Percentiles rank a stretch among this genome's conserved stretches.
Conservation (phyloP, 2,888 invertebrate species). For the Drosophila tripunctata region DNA sequence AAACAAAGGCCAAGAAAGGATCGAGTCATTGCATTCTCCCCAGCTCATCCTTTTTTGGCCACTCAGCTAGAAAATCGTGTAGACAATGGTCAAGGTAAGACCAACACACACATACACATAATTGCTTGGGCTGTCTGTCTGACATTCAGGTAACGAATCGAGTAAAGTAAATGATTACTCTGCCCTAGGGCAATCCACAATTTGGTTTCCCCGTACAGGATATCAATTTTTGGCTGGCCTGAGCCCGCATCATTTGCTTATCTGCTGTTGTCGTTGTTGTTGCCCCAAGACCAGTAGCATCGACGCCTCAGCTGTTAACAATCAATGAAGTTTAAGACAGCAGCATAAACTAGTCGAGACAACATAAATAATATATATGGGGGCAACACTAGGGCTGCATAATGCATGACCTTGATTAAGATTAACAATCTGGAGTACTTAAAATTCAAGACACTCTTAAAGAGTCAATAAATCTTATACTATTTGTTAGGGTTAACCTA, state of each 20-base stretch:
- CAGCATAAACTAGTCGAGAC: slow-evolving; percentile 47
- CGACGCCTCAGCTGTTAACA: slow-evolving; percentile 62
- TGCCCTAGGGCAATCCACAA: slow-evolving; percentile 57
- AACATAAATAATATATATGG: slow-evolving; percentile 32
- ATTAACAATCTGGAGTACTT: slow-evolving; percentile 24
- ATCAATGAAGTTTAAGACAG: slow-evolving; percentile 54
- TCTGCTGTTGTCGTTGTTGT: slow-evolving; percentile 25
- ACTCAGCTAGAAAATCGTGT: slow-evolving; percentile 65
- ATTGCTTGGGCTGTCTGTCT: slow-evolving; percentile 56
- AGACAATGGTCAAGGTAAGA: slow-evolving; percentile 63
- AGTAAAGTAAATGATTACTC: slow-evolving; percentile 51
- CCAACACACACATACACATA: slow-evolving; percentile 35
- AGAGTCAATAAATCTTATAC: background rate
- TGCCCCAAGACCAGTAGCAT: slow-evolving; percentile 63
- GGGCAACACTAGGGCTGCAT: slow-evolving; percentile 39
- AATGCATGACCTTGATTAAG: slow-evolving; percentile 30
- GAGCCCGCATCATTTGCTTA: slow-evolving; percentile 55
- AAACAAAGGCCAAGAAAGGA: slow-evolving; percentile 58
- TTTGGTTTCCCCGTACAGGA: slow-evolving; percentile 57
- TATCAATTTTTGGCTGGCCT: slow-evolving; percentile 50
- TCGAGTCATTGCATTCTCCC: slow-evolving; percentile 54
- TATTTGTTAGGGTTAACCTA: background rate
- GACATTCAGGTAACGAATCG: slow-evolving; percentile 60
- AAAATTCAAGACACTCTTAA: slow-evolving; percentile 11
- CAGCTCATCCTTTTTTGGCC: slow-evolving; percentile 43